A percentile compares a stretch with the other conserved stretches of the same genome.
Evolutionary conservation across 2,888 invertebrate species (phyloP).

Genomic region (Stenotaenia linearis): DNA sequence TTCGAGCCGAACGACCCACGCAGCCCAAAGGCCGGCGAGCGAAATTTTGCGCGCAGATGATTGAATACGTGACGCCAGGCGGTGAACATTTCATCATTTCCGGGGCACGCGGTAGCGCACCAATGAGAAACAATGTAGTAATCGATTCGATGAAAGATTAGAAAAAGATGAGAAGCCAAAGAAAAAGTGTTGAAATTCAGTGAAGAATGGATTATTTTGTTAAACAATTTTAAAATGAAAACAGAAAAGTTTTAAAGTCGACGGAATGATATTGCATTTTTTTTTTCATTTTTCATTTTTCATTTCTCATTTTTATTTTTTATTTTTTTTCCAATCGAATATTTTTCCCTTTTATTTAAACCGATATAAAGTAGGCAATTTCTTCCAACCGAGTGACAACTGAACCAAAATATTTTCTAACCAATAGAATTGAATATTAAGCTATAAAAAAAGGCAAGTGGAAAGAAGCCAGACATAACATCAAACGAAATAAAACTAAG

Average conservation of each 20-base stretch:
- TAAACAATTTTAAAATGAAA: not conserved
- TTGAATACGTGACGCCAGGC: not conserved
- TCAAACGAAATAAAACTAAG: not conserved
- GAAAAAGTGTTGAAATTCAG: too few species aligned
- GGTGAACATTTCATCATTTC: conserved; percentile 14
- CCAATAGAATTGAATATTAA: not conserved
- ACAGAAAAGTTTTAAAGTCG: not conserved
- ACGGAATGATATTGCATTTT: not conserved
- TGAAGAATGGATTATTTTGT: not conserved
- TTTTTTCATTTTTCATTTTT: not conserved
- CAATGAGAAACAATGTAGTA: not conserved
- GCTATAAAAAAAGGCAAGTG: not conserved
- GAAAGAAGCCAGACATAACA: not conserved
- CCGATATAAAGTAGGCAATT: not conserved
- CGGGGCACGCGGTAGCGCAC: conserved; percentile 17
- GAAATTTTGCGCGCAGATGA: conserved; percentile 20
- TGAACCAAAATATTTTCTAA: not conserved
- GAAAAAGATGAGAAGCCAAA: not conserved
- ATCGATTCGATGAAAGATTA: conserved; percentile 13
- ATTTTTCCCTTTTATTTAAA: not conserved
- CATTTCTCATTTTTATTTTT: not conserved
- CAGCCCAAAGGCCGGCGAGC: not conserved
- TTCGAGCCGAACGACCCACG: not conserved
- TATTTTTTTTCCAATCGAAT: not conserved
- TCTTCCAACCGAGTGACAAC: not conserved